These are phyloP conservation scores for Enteromius paludinosus DNA, from an alignment of 2,797 vertebrate species.

Conservation along the genomic window DNA sequence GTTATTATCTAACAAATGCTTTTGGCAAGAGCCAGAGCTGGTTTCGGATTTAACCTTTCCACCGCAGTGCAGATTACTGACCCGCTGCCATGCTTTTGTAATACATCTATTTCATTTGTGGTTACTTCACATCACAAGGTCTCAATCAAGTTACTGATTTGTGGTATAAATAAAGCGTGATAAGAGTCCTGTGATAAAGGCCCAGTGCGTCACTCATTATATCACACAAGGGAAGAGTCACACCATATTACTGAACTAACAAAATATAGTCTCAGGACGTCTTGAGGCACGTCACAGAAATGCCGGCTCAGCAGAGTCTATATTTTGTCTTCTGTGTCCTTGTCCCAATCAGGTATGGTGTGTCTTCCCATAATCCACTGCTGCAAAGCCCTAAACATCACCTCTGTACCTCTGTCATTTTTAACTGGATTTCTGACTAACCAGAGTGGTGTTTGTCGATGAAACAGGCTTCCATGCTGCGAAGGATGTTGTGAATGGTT, in stretches of 20 bases:
- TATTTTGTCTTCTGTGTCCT: background rate
- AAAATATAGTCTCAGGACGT: background rate
- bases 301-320: background rate
- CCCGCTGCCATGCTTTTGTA: background rate
- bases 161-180: background rate
- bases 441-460: no score
- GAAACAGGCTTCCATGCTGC: no score
- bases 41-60: background rate
- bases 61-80: background rate
- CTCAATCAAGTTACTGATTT: background rate
- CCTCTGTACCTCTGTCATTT: background rate
- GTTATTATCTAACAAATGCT: background rate
- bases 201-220: background rate
- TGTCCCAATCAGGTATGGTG: background rate
- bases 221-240: background rate
- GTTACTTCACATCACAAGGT: background rate
- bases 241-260: background rate
- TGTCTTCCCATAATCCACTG: background rate
- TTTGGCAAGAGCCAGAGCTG: background rate
- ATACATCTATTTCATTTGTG: background rate
- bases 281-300: background rate
- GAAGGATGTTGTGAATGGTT: no score
- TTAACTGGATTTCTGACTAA: background rate
- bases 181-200: constrained; percentile 7
- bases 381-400: background rate